Evolutionary conservation across 2,888 invertebrate species (phyloP).

Genomic region (Terebella lapidaria): DNA sequence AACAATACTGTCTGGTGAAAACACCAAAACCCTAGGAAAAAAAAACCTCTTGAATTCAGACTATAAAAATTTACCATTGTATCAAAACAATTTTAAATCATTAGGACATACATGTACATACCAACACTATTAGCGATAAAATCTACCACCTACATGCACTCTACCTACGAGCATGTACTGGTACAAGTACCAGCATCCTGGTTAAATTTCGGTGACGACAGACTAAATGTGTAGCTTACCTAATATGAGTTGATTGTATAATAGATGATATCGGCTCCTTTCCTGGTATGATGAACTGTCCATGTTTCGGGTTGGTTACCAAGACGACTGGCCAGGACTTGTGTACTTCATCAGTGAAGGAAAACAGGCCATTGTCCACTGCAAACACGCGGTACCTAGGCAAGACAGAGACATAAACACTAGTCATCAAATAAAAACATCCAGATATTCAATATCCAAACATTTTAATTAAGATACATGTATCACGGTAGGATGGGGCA

Average conservation of each 20-base stretch:
- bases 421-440: too few relatives aligned
- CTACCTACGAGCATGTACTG: too few relatives aligned
- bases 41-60: slow-evolving; percentile 9
- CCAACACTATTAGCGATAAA: too few relatives aligned
- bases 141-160: too few relatives aligned
- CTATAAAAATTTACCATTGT: not conserved
- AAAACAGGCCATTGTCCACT: slow-evolving; percentile 84
- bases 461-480: too few relatives aligned
- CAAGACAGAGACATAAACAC: not conserved
- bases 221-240: slow-evolving; percentile 57
- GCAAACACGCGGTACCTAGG: slow-evolving; percentile 73
- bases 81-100: not conserved
- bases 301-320: slow-evolving; percentile 87
- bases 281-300: slow-evolving; percentile 67
- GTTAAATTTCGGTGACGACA: not conserved
- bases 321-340: slow-evolving; percentile 75
- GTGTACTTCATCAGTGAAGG: slow-evolving; percentile 66
- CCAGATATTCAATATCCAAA: too few relatives aligned
- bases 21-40: slow-evolving; percentile 67
- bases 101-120: not conserved
- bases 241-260: slow-evolving; percentile 70
- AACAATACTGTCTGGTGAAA: slow-evolving; percentile 65
- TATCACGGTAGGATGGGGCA: too few relatives aligned
- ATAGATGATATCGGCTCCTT: slow-evolving; percentile 70
- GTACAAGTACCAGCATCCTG: too few relatives aligned